These are phyloP conservation scores for Drosophila busckii DNA, from an alignment of 1,140 invertebrate genomes.

Conservation along the genomic window DNA sequence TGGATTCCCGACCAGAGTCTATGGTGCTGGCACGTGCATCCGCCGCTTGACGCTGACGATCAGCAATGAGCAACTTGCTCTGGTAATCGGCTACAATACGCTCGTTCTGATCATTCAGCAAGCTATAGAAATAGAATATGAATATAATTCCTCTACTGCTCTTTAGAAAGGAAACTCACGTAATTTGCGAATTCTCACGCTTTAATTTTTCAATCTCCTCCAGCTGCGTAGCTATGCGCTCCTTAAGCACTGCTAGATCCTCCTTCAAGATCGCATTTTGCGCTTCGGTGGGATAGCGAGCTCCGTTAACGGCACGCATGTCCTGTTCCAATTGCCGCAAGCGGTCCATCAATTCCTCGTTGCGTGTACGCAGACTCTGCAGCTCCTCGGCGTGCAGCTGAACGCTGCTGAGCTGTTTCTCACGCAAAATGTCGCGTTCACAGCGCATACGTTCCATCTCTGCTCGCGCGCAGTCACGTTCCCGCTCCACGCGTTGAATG, in stretches of 20 bases:
- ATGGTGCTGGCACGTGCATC: slow-evolving; percentile 50
- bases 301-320: slow-evolving; percentile 54
- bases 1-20: slow-evolving; percentile 57
- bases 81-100: slow-evolving; percentile 64
- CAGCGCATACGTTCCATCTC: slow-evolving; percentile 67
- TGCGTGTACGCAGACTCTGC: slow-evolving; percentile 44
- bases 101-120: slow-evolving; percentile 74
- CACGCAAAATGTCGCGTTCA: slow-evolving; percentile 61
- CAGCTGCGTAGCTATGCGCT: slow-evolving; percentile 31
- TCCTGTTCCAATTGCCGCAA: slow-evolving; percentile 58
- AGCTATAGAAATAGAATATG: slow-evolving; percentile 19
- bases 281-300: slow-evolving; percentile 56
- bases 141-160: not conserved
- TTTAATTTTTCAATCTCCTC: slow-evolving; percentile 41
- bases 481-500: slow-evolving; percentile 58
- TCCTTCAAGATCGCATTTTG: slow-evolving; percentile 59
- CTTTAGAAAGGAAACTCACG: slow-evolving; percentile 23
- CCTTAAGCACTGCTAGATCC: slow-evolving; percentile 49
- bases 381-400: slow-evolving; percentile 59
- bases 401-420: slow-evolving; percentile 50
- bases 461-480: slow-evolving; percentile 60
- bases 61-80: slow-evolving; percentile 52
- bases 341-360: slow-evolving; percentile 45
- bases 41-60: slow-evolving; percentile 51
- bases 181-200: slow-evolving; percentile 54